Evolutionary conservation across 2,797 vertebrate genomes (phyloP).

Genomic region (Sus cebifrons): DNA sequence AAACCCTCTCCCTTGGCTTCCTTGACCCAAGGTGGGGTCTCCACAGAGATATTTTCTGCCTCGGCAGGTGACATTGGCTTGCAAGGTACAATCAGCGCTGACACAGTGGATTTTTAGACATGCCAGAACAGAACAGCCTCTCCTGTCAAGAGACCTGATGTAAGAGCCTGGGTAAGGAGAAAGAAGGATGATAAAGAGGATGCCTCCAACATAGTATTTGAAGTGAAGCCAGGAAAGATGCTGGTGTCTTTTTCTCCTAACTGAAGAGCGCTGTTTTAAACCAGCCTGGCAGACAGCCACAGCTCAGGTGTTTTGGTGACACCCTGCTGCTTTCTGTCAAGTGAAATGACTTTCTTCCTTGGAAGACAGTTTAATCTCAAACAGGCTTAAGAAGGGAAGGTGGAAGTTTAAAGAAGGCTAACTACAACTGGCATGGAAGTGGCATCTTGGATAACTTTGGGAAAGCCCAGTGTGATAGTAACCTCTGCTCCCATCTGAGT

Average conservation of each 20-base stretch:
- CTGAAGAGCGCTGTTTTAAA: background rate
- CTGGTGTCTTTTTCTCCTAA: background rate
- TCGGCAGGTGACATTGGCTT: background rate
- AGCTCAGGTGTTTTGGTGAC: slow-evolving; percentile 12
- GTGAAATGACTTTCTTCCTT: background rate
- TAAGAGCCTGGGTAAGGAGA: background rate
- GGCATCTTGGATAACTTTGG: background rate
- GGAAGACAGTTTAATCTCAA: slow-evolving; percentile 18
- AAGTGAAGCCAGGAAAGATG: background rate
- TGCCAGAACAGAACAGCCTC: background rate
- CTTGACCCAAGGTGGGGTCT: background rate
- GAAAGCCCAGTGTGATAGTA: slow-evolving; percentile 2
- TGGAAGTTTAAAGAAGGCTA: background rate
- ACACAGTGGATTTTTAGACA: too few species aligned
- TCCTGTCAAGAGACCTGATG: background rate
- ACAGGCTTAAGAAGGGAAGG: background rate
- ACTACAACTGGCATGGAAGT: background rate
- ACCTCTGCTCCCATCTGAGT: background rate
- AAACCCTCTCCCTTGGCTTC: background rate
- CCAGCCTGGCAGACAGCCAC: background rate
- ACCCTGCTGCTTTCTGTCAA: background rate
- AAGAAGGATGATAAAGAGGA: background rate
- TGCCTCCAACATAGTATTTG: background rate
- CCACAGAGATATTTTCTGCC: too few species aligned
- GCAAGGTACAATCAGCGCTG: background rate